Base-by-base conservation (phyloP, 2,888 invertebrate genomes). In the Cryptophagus acutangulus region DNA sequence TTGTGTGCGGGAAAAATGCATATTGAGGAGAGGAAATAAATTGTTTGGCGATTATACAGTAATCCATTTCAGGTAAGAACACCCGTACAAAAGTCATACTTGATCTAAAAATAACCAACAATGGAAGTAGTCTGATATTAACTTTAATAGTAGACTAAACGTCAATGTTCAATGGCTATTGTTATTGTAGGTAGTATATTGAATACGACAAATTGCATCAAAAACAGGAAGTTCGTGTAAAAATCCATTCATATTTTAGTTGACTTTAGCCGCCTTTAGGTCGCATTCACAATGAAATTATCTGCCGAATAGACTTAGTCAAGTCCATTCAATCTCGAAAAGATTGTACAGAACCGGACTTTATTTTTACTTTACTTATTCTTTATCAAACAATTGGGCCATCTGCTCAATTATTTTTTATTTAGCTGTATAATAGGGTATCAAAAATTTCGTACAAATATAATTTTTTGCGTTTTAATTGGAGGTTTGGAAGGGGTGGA, bases 181-280 rank as follows among this genome's bases (percentile, higher is more conserved):
- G 67, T 68, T 65, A 63, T n/a, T n/a, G n/a, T n/a, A n/a, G n/a
- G n/a, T n/a, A 62, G 52, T 58, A 58, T 61, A 63, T 64, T 65
- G 62, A 65, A 62, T 57, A 59, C 63, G 68, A 69, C 69, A 69
- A 69, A 69, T 69, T 69, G 68, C 67, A 67, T 67, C 65, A 65
- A 68, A 69, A 67, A 69, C 68, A 69, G 68, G 67, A 69, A 69
- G 68, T 68, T 64, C 65, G 63, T 67, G 66, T 68, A 67, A 65
- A 65, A 62, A 53, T 53, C 61, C 59, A 64, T 66, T 65, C 62
- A 66, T 55, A 51, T 38, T n/a, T n/a, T n/a, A 50, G 40, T 55
- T 57, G 64, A 64, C 63, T 66, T 63, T 57, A 56, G 59, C 53
- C 57, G 58, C 57, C 59, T 54, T 57, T 61, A 57, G 58, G 55